Evolutionary conservation across 1,140 invertebrate species (phyloP).

Genomic region (Rhagoletis zephyria): DNA sequence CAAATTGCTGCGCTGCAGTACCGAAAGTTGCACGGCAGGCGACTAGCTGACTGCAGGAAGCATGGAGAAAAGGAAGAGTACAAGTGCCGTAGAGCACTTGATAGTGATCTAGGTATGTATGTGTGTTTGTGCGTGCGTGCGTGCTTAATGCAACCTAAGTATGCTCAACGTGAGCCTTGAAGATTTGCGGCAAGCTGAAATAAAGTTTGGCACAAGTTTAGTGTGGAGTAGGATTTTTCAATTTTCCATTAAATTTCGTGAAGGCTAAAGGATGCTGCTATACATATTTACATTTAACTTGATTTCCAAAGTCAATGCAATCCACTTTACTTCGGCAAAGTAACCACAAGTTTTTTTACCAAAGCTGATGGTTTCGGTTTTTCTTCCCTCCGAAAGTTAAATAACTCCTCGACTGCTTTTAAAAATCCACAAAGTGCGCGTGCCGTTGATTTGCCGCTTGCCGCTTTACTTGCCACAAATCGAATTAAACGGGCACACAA

Average conservation of each 20-base stretch:
- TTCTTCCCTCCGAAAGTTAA: neutral
- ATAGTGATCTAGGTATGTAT: too few relatives aligned
- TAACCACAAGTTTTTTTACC: neutral
- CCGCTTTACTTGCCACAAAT: constrained; percentile 41
- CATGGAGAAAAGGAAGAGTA: neutral
- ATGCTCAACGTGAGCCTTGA: neutral
- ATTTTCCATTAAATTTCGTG: constrained; percentile 8
- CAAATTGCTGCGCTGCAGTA: neutral
- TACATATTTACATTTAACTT: neutral
- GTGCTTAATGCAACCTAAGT: neutral
- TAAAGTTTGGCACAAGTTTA: constrained; percentile 32
- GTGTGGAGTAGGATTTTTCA: constrained; percentile 25
- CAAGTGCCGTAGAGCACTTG: too few relatives aligned
- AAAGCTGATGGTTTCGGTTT: neutral
- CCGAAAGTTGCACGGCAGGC: neutral
- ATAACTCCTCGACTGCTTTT: neutral
- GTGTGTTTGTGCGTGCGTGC: neutral
- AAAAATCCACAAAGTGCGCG: constrained; percentile 18
- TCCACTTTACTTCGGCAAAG: neutral
- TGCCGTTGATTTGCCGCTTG: constrained; percentile 42
- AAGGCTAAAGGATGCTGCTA: neutral
- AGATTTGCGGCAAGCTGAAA: constrained; percentile 8
- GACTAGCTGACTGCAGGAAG: neutral
- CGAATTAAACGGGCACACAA: neutral
- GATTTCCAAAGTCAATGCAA: constrained; percentile 12